Conservation (phyloP, 2,797 vertebrate species). For the Enteromius thamalakanensis region DNA sequence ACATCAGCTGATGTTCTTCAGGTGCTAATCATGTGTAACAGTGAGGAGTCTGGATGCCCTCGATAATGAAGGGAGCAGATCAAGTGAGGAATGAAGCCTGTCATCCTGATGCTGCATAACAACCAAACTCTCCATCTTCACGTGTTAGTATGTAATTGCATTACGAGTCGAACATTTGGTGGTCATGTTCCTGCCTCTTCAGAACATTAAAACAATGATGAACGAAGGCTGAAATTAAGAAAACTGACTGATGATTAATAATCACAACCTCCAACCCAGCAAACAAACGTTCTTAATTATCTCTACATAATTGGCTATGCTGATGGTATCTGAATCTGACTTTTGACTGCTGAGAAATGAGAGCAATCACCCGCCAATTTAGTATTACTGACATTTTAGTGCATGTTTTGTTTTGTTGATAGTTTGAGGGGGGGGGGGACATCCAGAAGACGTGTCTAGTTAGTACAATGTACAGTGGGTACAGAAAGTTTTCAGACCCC, state of each 20-base stretch:
- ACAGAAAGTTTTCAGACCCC: no score
- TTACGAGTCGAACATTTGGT: background rate
- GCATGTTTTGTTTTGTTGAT: background rate
- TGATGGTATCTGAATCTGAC: background rate
- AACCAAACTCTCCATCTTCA: constrained; percentile 30
- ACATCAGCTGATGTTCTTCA: background rate
- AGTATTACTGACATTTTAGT: background rate
- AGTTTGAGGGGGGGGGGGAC: no score
- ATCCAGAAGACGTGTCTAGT: no score
- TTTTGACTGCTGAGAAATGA: background rate
- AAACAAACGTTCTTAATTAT: constrained; percentile 23
- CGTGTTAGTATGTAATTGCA: constrained; percentile 31
- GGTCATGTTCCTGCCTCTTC: constrained; percentile 13
- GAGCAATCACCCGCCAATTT: background rate
- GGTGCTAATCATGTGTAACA: constrained; percentile 21
- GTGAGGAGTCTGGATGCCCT: constrained; percentile 10
- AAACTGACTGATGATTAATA: constrained; percentile 31
- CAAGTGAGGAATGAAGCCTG: constrained; percentile 53
- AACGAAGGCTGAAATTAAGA: constrained; percentile 26
- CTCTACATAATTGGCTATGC: background rate
- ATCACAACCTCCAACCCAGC: constrained; percentile 5
- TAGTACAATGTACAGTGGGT: no score
- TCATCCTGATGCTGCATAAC: constrained; percentile 20
- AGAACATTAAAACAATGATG: constrained; percentile 27
- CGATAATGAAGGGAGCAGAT: constrained; percentile 34